Conservation (phyloP, 2,888 invertebrate genomes). For the Parasteatoda lunata region DNA sequence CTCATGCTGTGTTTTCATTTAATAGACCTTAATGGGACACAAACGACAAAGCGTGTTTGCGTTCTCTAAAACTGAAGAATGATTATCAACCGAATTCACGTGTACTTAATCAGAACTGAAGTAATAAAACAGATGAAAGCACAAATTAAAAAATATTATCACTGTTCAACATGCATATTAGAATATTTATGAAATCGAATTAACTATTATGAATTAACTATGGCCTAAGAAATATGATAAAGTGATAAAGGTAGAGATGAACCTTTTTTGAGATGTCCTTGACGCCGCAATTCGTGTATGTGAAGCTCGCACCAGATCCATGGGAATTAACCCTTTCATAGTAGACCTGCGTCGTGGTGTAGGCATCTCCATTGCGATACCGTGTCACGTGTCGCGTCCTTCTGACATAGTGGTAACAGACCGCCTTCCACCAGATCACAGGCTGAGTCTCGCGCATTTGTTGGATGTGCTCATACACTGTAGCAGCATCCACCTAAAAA, state of each 20-base stretch:
- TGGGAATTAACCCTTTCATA: slow-evolving; percentile 88
- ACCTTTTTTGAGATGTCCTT: slow-evolving; percentile 83
- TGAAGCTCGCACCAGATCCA: slow-evolving; percentile 84
- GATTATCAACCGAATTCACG: too few relatives aligned
- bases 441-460: slow-evolving; percentile 83
- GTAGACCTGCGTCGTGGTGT: slow-evolving; percentile 87
- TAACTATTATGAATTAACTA: too few relatives aligned
- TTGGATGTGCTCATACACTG: slow-evolving; percentile 81
- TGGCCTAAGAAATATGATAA: too few relatives aligned
- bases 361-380: slow-evolving; percentile 87
- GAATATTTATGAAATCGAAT: too few relatives aligned
- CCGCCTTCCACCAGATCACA: slow-evolving; percentile 90
- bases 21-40: too few relatives aligned
- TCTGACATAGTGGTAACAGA: slow-evolving; percentile 88
- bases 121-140: too few relatives aligned
- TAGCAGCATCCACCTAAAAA: slow-evolving; percentile 79
- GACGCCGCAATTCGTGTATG: slow-evolving; percentile 84
- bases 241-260: not conserved
- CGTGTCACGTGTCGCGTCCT: slow-evolving; percentile 80
- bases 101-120: too few relatives aligned
- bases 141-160: too few relatives aligned
- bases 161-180: too few relatives aligned
- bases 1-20: too few relatives aligned
- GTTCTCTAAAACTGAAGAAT: too few relatives aligned
- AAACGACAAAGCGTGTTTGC: too few relatives aligned